Conservation (phyloP, 1,140 invertebrate species). For the Ditylenchus dipsaci region DNA sequence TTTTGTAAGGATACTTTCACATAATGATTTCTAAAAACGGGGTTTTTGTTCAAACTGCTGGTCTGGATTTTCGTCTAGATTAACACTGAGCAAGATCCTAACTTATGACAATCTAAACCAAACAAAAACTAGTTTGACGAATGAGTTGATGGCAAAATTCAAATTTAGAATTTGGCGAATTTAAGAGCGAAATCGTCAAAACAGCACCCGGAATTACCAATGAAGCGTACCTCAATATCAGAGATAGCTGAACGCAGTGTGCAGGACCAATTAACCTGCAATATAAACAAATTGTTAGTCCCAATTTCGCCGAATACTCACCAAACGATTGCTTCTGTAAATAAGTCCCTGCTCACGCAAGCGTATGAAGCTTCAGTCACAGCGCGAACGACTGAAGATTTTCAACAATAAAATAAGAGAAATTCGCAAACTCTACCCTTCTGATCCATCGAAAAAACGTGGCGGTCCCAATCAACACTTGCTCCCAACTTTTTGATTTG, state of each 20-base stretch:
- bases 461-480: slow-evolving; percentile 88
- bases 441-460: slow-evolving; percentile 92
- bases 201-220: too few species aligned
- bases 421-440: slow-evolving; percentile 1
- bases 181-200: too few species aligned
- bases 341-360: slow-evolving; percentile 84
- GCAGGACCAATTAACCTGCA: slow-evolving; percentile 82
- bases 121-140: too few species aligned
- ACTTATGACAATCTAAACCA: too few species aligned
- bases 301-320: slow-evolving; percentile 62
- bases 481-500: slow-evolving; percentile 83
- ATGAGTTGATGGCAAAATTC: too few species aligned
- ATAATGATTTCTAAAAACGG: too few species aligned
- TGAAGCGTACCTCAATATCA: not conserved
- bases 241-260: slow-evolving; percentile 62
- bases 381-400: slow-evolving; percentile 62
- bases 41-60: too few species aligned
- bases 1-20: too few species aligned
- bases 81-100: too few species aligned
- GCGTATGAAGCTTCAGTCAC: slow-evolving; percentile 90
- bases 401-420: not conserved
- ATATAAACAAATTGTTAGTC: too few species aligned
- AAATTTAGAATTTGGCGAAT: too few species aligned
- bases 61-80: too few species aligned
- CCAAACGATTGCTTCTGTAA: slow-evolving; percentile 82